Evolutionary conservation across 2,888 invertebrate genomes (phyloP).

Genomic region (Aphelenchoides bicaudatus): DNA sequence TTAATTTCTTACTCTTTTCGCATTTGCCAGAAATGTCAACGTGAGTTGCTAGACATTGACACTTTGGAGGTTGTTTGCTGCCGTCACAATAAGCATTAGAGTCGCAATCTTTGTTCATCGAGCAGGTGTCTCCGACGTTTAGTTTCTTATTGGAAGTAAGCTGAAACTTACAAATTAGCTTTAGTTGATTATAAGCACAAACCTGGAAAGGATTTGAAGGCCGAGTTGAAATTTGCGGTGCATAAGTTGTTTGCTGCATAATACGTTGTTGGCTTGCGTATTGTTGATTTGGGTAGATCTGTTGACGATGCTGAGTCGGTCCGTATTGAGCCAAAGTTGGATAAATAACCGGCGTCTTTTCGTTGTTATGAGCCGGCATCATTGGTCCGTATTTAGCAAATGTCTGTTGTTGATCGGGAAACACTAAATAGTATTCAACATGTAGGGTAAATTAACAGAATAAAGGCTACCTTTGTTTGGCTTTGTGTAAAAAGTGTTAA

Average conservation of each 20-base stretch:
- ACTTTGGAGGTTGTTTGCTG: constrained; percentile 55
- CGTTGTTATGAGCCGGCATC: neutral
- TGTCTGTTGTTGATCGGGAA: neutral
- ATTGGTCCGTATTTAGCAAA: neutral
- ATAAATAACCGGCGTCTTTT: neutral
- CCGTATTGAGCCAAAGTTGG: neutral
- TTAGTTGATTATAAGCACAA: constrained; percentile 47
- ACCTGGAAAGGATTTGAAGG: constrained; percentile 39
- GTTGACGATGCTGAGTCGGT: no score
- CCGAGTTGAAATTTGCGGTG: constrained; percentile 34
- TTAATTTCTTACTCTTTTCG: constrained; percentile 49
- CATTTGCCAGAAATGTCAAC: constrained; percentile 57
- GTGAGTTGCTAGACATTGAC: constrained; percentile 60
- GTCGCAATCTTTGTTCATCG: constrained; percentile 59
- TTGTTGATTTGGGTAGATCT: no score
- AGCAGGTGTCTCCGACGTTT: constrained; percentile 54
- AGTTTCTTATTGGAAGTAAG: constrained; percentile 47
- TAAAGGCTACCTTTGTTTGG: constrained; percentile 19
- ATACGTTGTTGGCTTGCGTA: no score
- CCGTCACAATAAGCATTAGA: constrained; percentile 60
- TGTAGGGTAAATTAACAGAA: no score
- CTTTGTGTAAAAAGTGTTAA: constrained; percentile 21
- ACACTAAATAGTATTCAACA: neutral
- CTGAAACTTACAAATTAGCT: no score
- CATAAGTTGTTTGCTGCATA: constrained; percentile 20